These are phyloP conservation scores for Amphibalanus amphitrite DNA, from an alignment of 1,140 invertebrate species.

Conservation along the genomic window DNA sequence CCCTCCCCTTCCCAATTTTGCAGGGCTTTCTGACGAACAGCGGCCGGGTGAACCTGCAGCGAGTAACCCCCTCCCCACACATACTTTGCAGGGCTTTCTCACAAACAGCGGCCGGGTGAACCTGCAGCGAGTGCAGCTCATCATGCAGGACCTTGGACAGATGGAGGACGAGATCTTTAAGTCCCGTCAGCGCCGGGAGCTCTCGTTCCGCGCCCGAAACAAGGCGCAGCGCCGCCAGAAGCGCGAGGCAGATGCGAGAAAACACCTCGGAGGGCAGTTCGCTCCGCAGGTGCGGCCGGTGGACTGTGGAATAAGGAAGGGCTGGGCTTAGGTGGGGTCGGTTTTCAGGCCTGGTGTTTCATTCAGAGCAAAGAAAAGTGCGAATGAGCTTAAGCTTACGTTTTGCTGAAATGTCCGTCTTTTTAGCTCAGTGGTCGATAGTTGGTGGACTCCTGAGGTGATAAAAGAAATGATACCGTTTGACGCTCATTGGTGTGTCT, in stretches of 20 bases:
- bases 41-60: slow-evolving; percentile 75
- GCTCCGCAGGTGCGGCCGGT: slow-evolving; percentile 36
- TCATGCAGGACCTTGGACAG: slow-evolving; percentile 80
- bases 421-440: no score
- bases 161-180: slow-evolving; percentile 97
- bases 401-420: no score
- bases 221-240: slow-evolving; percentile 39
- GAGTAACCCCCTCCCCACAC: no score
- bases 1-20: slow-evolving; percentile 18
- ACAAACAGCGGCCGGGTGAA: slow-evolving; percentile 89
- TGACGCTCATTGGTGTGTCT: no score
- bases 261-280: slow-evolving; percentile 43
- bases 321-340: no score
- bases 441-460: no score
- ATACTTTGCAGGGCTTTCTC: slow-evolving; percentile 64
- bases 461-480: no score
- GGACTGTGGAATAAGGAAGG: no score
- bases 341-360: no score
- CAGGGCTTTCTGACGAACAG: slow-evolving; percentile 92
- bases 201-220: slow-evolving; percentile 56
- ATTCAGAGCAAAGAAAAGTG: no score
- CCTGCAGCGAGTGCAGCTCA: slow-evolving; percentile 78
- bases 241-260: slow-evolving; percentile 13
- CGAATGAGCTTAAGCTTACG: no score
- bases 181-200: slow-evolving; percentile 66